Evolutionary conservation across 1,140 invertebrate genomes (phyloP).

Genomic region (Micrasema minimum): DNA sequence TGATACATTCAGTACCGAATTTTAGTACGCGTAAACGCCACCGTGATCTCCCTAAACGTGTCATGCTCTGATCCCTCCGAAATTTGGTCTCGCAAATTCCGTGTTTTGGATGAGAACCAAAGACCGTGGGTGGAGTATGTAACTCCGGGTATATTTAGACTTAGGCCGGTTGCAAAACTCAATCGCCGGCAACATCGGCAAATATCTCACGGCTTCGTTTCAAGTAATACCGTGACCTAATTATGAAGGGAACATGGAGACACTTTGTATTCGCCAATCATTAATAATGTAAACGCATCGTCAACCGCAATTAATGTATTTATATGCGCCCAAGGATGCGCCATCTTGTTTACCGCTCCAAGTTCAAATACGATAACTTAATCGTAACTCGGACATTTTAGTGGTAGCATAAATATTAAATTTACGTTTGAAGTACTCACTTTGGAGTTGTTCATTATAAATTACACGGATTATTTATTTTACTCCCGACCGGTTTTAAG

Average conservation of each 20-base stretch:
- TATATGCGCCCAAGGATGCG: background rate
- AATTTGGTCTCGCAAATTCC: constrained; percentile 48
- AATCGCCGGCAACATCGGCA: constrained; percentile 39
- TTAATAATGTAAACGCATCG: background rate
- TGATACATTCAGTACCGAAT: too few species aligned
- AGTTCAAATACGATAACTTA: too few species aligned
- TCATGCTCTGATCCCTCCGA: constrained; percentile 27
- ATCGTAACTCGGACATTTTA: too few species aligned
- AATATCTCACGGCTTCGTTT: constrained; percentile 49
- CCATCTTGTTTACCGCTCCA: background rate
- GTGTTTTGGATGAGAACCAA: constrained; percentile 52
- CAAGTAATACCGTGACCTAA: constrained; percentile 49
- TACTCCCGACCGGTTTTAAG: too few species aligned
- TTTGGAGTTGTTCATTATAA: too few species aligned
- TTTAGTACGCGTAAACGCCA: background rate
- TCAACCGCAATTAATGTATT: background rate
- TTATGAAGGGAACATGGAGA: constrained; percentile 34
- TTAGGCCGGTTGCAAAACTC: constrained; percentile 52
- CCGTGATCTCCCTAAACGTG: too few species aligned
- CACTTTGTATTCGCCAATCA: background rate
- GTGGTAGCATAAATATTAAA: too few species aligned
- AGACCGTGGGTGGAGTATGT: constrained; percentile 50
- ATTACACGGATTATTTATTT: too few species aligned
- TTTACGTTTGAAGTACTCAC: too few species aligned
- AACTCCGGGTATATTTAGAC: constrained; percentile 48